phyloP scores from a whole-genome alignment of 1,140 invertebrate species.

The Pentalonia nigronervosa region DNA sequence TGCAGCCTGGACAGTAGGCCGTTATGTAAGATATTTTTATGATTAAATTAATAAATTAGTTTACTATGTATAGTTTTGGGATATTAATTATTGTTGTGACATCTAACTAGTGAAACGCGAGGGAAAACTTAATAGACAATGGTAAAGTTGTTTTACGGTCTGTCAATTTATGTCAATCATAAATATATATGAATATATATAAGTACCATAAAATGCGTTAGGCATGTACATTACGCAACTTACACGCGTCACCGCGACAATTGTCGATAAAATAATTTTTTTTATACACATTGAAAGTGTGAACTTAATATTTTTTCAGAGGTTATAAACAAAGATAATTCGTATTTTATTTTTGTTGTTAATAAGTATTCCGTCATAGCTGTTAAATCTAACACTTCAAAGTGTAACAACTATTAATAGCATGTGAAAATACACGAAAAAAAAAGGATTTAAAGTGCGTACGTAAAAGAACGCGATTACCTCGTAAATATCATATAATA shows the following conservation, averaged over 20 bases:
- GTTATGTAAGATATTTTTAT: neutral
- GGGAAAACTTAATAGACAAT: neutral
- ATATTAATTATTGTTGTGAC: neutral
- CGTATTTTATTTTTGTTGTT: neutral
- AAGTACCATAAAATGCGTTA: neutral
- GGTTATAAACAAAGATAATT: neutral
- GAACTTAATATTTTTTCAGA: neutral
- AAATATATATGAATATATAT: no score
- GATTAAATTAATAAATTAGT: conserved; percentile 13
- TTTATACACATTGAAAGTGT: neutral
- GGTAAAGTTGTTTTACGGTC: neutral
- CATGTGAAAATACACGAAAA: neutral
- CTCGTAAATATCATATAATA: no score
- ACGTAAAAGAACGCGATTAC: no score
- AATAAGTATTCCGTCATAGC: neutral
- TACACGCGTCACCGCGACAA: neutral
- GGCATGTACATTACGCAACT: neutral
- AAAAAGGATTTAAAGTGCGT: neutral
- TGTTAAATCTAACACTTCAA: neutral
- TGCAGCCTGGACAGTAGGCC: neutral
- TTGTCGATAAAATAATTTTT: neutral
- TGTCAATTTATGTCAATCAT: neutral
- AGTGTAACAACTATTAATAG: no score
- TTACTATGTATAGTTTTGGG: neutral
- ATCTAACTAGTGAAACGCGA: neutral